Conservation (phyloP, 2,888 invertebrate genomes). For the Spisula subtruncata region DNA sequence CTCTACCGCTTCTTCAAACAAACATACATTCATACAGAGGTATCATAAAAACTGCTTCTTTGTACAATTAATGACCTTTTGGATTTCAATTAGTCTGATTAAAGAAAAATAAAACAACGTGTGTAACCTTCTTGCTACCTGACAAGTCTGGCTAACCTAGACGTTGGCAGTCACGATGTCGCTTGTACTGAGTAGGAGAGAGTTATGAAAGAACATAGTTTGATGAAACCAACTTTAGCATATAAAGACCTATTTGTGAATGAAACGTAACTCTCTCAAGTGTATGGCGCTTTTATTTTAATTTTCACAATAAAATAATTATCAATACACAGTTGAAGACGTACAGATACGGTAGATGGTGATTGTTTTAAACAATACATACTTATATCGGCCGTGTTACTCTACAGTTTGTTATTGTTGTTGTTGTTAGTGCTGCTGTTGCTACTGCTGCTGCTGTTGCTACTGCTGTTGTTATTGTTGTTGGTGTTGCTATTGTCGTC, state of each 20-base stretch:
- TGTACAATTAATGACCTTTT: neutral
- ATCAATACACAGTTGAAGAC: no score
- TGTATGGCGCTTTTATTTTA: no score
- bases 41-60: neutral
- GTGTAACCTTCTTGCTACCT: neutral
- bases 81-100: constrained; percentile 1
- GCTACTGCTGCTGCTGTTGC: no score
- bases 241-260: neutral
- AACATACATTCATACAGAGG: no score
- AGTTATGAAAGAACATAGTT: neutral
- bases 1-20: neutral
- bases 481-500: no score
- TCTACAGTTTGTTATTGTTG: no score
- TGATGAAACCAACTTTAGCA: neutral
- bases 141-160: neutral
- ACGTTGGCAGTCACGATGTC: neutral
- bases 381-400: no score
- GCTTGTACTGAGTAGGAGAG: neutral
- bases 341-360: no score
- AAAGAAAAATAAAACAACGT: neutral
- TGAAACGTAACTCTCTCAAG: neutral
- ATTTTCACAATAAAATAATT: no score
- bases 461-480: no score
- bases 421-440: no score
- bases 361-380: no score